phyloP scores from a whole-genome alignment of 2,113 vertebrate genomes.

The Zeus faber region DNA sequence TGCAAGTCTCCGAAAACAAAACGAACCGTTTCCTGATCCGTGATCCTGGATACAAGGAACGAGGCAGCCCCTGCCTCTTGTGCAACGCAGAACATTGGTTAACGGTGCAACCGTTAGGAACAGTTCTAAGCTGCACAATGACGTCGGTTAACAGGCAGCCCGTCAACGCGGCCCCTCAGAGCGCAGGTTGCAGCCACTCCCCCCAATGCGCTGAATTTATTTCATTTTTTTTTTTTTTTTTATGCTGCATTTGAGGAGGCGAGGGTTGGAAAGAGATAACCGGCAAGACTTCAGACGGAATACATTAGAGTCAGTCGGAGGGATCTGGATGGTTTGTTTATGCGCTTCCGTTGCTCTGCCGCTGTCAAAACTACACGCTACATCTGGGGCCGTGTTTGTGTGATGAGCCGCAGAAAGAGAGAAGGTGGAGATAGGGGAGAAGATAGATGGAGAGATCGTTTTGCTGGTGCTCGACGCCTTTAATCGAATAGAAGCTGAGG shows the following conservation, averaged over 20 bases:
- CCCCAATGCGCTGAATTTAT: slow-evolving; percentile 10
- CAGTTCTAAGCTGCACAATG: too few relatives aligned
- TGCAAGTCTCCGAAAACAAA: too few relatives aligned
- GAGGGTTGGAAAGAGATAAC: too few relatives aligned
- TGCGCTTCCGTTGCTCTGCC: slow-evolving; percentile 14
- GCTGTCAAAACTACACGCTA: slow-evolving; percentile 30
- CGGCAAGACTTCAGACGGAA: slow-evolving; percentile 34
- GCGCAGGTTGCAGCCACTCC: slow-evolving; percentile 3
- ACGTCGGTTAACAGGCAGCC: too few relatives aligned
- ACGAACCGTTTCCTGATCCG: too few relatives aligned
- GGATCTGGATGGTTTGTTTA: slow-evolving; percentile 30
- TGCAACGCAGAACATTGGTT: background rate
- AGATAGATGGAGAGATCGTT: background rate
- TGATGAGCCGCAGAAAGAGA: slow-evolving; percentile 1
- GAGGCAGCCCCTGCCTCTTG: background rate
- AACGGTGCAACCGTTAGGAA: background rate
- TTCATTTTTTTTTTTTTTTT: slow-evolving; percentile 16
- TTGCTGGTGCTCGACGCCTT: too few relatives aligned
- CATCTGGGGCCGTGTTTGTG: slow-evolving; percentile 9
- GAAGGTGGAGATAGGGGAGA: background rate
- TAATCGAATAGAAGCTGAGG: too few relatives aligned
- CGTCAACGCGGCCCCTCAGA: too few relatives aligned
- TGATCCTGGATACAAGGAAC: too few relatives aligned
- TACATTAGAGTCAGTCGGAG: slow-evolving; percentile 26
- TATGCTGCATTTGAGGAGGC: slow-evolving; percentile 23